A percentile compares a stretch with the other conserved stretches of the same genome.
Evolutionary conservation across 2,888 invertebrate genomes (phyloP).

Genomic region (Scaptomyza caliginosa): DNA sequence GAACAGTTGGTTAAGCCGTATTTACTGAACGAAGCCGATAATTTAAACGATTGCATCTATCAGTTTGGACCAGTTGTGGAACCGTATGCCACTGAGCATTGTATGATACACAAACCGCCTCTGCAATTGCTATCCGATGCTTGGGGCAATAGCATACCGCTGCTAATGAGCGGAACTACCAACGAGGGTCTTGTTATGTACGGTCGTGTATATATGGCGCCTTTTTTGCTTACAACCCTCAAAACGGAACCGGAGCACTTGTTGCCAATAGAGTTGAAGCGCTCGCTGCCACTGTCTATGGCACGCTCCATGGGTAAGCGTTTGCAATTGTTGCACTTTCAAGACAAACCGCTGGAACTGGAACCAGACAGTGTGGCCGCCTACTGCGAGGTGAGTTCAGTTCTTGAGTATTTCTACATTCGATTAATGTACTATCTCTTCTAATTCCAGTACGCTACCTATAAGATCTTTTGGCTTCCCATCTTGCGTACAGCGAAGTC

Average conservation of each 20-base stretch:
- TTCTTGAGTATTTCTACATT: too few relatives aligned
- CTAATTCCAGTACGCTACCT: slow-evolving; percentile 75
- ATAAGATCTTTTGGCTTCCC: slow-evolving; percentile 83
- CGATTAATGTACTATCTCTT: not conserved
- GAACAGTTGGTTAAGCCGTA: slow-evolving; percentile 65
- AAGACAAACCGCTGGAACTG: slow-evolving; percentile 70
- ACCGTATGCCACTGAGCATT: slow-evolving; percentile 72
- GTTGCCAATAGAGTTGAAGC: slow-evolving; percentile 73
- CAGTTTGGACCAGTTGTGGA: slow-evolving; percentile 82
- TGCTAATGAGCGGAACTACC: slow-evolving; percentile 82
- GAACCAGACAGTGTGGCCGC: slow-evolving; percentile 72
- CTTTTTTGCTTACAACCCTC: slow-evolving; percentile 65
- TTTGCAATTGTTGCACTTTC: slow-evolving; percentile 66
- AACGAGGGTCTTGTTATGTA: slow-evolving; percentile 81
- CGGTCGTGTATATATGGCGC: slow-evolving; percentile 65
- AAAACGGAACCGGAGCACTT: slow-evolving; percentile 72
- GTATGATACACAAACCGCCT: slow-evolving; percentile 75
- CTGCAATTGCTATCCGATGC: slow-evolving; percentile 63
- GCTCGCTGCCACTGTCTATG: slow-evolving; percentile 47
- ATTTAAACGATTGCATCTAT: slow-evolving; percentile 73
- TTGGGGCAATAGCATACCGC: slow-evolving; percentile 82
- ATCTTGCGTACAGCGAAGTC: slow-evolving; percentile 69
- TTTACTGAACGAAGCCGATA: slow-evolving; percentile 70
- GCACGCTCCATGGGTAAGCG: slow-evolving; percentile 58
- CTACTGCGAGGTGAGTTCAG: slow-evolving; percentile 75